phyloP scores from a whole-genome alignment of 2,797 vertebrate genomes.

The Astyanax mexicanus region DNA sequence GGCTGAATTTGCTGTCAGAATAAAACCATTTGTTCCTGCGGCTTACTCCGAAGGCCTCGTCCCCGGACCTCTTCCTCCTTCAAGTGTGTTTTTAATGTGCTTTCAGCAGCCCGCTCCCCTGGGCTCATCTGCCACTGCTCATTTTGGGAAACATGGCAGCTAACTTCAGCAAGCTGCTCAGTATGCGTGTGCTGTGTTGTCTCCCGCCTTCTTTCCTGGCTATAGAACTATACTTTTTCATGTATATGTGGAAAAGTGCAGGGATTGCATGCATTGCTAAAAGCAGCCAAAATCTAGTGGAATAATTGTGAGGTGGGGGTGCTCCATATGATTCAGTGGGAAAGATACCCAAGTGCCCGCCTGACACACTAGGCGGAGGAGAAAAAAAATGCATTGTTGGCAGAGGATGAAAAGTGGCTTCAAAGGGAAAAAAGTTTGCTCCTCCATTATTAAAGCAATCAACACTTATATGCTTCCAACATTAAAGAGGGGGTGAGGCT shows the following conservation, averaged over 20 bases:
- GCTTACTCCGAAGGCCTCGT: slow-evolving; percentile 62
- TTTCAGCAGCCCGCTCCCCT: slow-evolving; percentile 72
- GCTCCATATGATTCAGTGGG: slow-evolving; percentile 49
- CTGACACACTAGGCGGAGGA: slow-evolving; percentile 51
- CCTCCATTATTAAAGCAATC: slow-evolving; percentile 71
- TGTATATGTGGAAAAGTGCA: slow-evolving; percentile 37
- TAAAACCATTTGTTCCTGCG: slow-evolving; percentile 78
- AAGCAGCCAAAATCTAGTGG: slow-evolving; percentile 14
- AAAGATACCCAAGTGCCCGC: slow-evolving; percentile 54
- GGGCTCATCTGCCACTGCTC: slow-evolving; percentile 76
- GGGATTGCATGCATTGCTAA: slow-evolving; percentile 41
- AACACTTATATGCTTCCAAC: slow-evolving; percentile 51
- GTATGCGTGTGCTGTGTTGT: slow-evolving; percentile 46
- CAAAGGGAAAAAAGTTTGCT: slow-evolving; percentile 67
- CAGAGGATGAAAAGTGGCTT: slow-evolving; percentile 56
- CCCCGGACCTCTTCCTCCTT: slow-evolving; percentile 62
- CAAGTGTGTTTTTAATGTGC: slow-evolving; percentile 76
- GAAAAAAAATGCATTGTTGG: slow-evolving; percentile 64
- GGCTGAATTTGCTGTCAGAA: slow-evolving; percentile 79
- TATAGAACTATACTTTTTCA: slow-evolving; percentile 41
- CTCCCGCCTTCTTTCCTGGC: not conserved
- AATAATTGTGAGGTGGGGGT: slow-evolving; percentile 51
- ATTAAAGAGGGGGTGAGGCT: slow-evolving; percentile 11
- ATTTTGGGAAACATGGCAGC: slow-evolving; percentile 73
- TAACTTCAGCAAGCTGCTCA: slow-evolving; percentile 65